Percentiles rank a stretch among this genome's conserved stretches.
Evolutionary conservation across 2,113 vertebrate species (phyloP).

Genomic region (Channa argus): DNA sequence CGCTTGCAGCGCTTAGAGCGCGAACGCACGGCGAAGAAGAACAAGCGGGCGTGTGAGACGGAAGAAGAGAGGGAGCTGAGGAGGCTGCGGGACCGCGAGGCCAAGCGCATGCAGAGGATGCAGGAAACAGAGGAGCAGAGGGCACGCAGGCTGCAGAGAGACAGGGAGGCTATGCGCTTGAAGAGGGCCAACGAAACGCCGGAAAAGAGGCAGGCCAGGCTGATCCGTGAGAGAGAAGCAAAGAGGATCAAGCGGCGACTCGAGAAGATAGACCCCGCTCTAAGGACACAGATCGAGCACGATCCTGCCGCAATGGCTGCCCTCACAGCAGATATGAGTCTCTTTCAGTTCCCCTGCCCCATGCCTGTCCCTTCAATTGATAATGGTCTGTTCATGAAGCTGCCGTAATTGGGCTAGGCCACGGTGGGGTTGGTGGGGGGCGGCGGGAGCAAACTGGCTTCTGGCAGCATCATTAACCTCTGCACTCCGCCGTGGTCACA

Average conservation of each 20-base stretch:
- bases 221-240: slow-evolving; percentile 94
- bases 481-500: slow-evolving; percentile 39
- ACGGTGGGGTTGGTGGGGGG: not conserved
- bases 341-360: slow-evolving; percentile 91
- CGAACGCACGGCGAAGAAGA: slow-evolving; percentile 96
- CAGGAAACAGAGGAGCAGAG: slow-evolving; percentile 96
- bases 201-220: slow-evolving; percentile 93
- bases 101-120: slow-evolving; percentile 96
- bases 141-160: slow-evolving; percentile 91
- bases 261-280: slow-evolving; percentile 97
- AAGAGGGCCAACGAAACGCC: slow-evolving; percentile 97
- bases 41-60: slow-evolving; percentile 92
- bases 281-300: slow-evolving; percentile 96
- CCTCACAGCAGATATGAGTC: slow-evolving; percentile 95
- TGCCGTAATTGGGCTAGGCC: slow-evolving; percentile 70
- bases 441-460: slow-evolving; percentile 13
- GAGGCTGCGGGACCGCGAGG: slow-evolving; percentile 93
- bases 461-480: slow-evolving; percentile 27
- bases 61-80: slow-evolving; percentile 91
- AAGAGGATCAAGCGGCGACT: slow-evolving; percentile 94
- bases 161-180: slow-evolving; percentile 95
- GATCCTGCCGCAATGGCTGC: slow-evolving; percentile 96
- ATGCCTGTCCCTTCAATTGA: slow-evolving; percentile 91
- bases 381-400: slow-evolving; percentile 89
- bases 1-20: slow-evolving; percentile 92